Evolutionary conservation across 2,888 invertebrate genomes (phyloP).

Genomic region (Hypercompe scribonia): DNA sequence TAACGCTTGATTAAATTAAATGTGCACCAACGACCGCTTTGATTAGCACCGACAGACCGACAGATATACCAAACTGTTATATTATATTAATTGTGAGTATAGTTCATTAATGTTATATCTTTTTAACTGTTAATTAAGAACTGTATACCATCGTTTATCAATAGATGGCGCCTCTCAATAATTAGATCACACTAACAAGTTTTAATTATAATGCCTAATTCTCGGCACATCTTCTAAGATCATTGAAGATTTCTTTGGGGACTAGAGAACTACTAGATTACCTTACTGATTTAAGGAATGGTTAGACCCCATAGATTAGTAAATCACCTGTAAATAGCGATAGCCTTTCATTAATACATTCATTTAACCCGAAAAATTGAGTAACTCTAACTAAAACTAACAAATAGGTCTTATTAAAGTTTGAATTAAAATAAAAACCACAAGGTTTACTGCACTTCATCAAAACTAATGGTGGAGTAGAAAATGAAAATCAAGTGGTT

Average conservation of each 20-base stretch:
- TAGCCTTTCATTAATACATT: not conserved
- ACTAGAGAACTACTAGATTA: not conserved
- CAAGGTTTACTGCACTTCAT: not conserved
- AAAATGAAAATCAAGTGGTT: too few relatives aligned
- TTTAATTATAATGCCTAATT: not conserved
- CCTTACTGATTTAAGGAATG: too few relatives aligned
- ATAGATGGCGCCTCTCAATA: not conserved
- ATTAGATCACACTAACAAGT: not conserved
- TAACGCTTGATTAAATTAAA: slow-evolving; percentile 43
- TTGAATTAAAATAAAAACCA: too few relatives aligned
- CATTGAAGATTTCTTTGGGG: not conserved
- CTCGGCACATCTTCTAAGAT: not conserved
- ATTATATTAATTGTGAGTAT: not conserved
- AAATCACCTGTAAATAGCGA: not conserved
- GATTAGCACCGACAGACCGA: slow-evolving; percentile 18
- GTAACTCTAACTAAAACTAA: too few relatives aligned
- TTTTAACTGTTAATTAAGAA: not conserved
- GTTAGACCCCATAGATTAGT: not conserved
- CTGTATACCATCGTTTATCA: not conserved
- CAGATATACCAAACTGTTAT: slow-evolving; percentile 3
- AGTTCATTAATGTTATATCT: not conserved
- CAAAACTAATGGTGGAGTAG: not conserved
- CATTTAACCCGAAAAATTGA: too few relatives aligned
- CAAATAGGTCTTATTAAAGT: too few relatives aligned
- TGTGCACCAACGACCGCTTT: slow-evolving; percentile 27